Conservation (phyloP, 2,113 vertebrate species). For the Cercopithecus mona region DNA sequence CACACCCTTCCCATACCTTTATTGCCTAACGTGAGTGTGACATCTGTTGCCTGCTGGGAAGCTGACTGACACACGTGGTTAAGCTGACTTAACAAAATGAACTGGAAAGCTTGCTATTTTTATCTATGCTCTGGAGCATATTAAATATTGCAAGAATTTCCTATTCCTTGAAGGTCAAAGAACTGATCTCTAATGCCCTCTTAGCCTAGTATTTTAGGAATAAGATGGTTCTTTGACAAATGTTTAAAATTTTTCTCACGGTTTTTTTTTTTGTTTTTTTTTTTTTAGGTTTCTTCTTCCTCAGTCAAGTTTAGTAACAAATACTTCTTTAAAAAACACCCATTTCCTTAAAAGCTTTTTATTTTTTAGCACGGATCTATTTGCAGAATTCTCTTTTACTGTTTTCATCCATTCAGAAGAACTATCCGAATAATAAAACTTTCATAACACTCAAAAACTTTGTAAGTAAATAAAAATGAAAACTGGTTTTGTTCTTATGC, state of each 20-base stretch:
- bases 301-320: background rate
- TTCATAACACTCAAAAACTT: background rate
- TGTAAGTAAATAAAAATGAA: background rate
- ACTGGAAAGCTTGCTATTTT: conserved; percentile 51
- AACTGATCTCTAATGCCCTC: background rate
- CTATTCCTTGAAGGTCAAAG: conserved; percentile 58
- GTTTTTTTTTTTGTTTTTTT: background rate
- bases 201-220: conserved; percentile 35
- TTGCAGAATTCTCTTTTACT: background rate
- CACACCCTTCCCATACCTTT: background rate
- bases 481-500: background rate
- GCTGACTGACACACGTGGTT: background rate
- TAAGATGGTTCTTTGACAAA: conserved; percentile 13
- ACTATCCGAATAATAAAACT: background rate
- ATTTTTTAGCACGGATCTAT: background rate
- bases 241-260: conserved; percentile 47
- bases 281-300: background rate
- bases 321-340: background rate
- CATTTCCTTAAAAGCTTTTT: background rate
- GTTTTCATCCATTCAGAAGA: background rate
- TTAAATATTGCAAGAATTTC: conserved; percentile 42
- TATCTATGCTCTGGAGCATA: conserved; percentile 31
- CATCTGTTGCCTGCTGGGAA: background rate
- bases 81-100: background rate
- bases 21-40: background rate